Percentiles rank a stretch among this genome's conserved stretches.
Conservation (phyloP, 2,113 vertebrate genomes). For the Leuciscus idus region DNA sequence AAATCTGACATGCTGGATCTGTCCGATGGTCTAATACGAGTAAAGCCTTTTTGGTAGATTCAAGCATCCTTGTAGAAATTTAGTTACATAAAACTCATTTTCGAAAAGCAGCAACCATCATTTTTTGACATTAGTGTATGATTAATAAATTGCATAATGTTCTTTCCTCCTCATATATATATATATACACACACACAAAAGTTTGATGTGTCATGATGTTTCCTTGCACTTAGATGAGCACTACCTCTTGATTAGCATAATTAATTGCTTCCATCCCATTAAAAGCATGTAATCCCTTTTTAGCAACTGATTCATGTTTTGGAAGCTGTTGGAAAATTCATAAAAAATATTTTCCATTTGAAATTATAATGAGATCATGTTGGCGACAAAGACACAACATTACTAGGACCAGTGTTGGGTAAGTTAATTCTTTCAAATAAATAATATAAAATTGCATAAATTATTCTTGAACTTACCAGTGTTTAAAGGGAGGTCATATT, state of each 20-base stretch:
- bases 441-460: too few species aligned
- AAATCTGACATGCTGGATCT: slow-evolving; percentile 26
- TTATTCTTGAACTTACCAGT: too few species aligned
- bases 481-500: too few species aligned
- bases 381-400: not conserved
- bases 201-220: not conserved
- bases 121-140: slow-evolving; percentile 34
- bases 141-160: slow-evolving; percentile 29
- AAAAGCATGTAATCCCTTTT: slow-evolving; percentile 55
- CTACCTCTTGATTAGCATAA: slow-evolving; percentile 47
- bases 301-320: not conserved
- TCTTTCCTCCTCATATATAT: not conserved
- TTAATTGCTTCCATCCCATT: slow-evolving; percentile 57
- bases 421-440: too few species aligned
- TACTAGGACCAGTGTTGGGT: not conserved
- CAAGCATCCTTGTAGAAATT: not conserved
- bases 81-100: slow-evolving; percentile 33
- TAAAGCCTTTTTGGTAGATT: slow-evolving; percentile 14
- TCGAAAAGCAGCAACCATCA: not conserved
- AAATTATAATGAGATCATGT: not conserved
- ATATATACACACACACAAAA: not conserved
- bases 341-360: not conserved
- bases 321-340: too few species aligned
- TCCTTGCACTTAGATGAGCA: slow-evolving; percentile 14
- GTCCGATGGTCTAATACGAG: slow-evolving; percentile 13